Evolutionary conservation across 35 echinoderm and acorn worm genomes (phyloP).

Genomic region (Holothuria glaberrima): DNA sequence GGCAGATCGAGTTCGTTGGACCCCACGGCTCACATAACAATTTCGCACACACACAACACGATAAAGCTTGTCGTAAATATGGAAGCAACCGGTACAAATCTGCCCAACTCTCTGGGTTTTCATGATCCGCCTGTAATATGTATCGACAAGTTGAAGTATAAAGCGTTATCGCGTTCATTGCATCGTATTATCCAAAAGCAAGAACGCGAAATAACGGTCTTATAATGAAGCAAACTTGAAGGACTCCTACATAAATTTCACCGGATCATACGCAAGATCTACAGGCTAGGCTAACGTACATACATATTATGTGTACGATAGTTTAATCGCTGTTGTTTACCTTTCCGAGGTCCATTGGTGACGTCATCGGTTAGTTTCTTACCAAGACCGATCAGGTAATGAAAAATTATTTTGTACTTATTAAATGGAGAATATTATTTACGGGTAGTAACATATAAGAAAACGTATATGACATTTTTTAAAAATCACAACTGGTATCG

Average conservation of each 20-base stretch:
- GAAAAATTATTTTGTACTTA: too few relatives aligned
- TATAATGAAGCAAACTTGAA: too few relatives aligned
- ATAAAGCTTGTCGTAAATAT: conserved; percentile 94
- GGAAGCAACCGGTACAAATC: conserved; percentile 96
- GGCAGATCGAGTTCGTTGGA: conserved; percentile 91
- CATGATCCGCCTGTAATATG: conserved; percentile 91
- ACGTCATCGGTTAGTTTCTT: not conserved
- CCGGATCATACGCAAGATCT: too few relatives aligned
- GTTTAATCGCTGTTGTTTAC: conserved; percentile 45
- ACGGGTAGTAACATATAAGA: too few relatives aligned
- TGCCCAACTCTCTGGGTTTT: conserved; percentile 83
- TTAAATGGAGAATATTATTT: too few relatives aligned
- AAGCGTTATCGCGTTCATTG: conserved; percentile 94
- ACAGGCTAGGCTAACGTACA: not conserved
- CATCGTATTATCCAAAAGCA: not conserved
- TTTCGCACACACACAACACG: conserved; percentile 96
- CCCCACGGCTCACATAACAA: conserved; percentile 88
- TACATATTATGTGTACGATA: conserved; percentile 19
- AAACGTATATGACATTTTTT: too few relatives aligned
- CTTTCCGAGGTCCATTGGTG: conserved; percentile 36
- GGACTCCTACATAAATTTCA: too few relatives aligned
- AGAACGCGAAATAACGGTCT: too few relatives aligned
- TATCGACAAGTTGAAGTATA: conserved; percentile 98
- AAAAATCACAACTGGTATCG: too few relatives aligned
- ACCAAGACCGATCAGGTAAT: too few relatives aligned